Evolutionary conservation across 2,888 invertebrate genomes (phyloP).

Genomic region (Fragum fragum): DNA sequence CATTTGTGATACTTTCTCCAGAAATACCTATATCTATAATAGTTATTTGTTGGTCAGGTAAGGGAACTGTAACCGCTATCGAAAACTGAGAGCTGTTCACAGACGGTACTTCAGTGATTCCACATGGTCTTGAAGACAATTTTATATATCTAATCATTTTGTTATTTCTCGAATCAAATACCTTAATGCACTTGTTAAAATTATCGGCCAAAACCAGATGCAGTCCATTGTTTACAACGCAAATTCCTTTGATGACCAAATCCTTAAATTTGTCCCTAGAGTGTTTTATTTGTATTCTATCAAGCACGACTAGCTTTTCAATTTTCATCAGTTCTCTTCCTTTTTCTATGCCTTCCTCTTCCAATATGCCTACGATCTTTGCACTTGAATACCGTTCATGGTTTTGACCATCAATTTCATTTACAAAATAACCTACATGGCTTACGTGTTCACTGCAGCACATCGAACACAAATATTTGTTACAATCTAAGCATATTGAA

Average conservation of each 20-base stretch:
- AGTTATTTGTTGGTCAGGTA: not conserved
- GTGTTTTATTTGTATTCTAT: constrained; percentile 6
- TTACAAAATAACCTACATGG: not conserved
- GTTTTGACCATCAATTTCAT: not conserved
- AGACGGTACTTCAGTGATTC: not conserved
- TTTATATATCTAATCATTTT: not conserved
- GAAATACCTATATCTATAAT: not conserved
- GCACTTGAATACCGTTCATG: not conserved
- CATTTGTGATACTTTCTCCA: not conserved
- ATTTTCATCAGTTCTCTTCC: not conserved
- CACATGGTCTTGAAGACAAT: constrained; percentile 5
- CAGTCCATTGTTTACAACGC: not conserved
- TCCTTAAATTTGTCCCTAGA: not conserved
- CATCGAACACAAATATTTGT: not conserved
- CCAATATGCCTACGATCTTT: not conserved
- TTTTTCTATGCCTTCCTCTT: not conserved
- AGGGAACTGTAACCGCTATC: not conserved
- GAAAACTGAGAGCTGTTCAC: not conserved
- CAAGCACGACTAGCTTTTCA: not conserved
- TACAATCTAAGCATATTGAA: not conserved
- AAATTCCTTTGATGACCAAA: constrained; percentile 2
- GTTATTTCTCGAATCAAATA: not conserved
- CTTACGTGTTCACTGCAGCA: not conserved
- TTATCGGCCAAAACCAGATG: not conserved
- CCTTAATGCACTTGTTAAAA: constrained; percentile 3